Percentiles rank a stretch among this genome's conserved stretches.
These are phyloP conservation scores for Acrossocheilus fasciatus DNA, from an alignment of 2,797 vertebrate genomes.

Conservation along the genomic window DNA sequence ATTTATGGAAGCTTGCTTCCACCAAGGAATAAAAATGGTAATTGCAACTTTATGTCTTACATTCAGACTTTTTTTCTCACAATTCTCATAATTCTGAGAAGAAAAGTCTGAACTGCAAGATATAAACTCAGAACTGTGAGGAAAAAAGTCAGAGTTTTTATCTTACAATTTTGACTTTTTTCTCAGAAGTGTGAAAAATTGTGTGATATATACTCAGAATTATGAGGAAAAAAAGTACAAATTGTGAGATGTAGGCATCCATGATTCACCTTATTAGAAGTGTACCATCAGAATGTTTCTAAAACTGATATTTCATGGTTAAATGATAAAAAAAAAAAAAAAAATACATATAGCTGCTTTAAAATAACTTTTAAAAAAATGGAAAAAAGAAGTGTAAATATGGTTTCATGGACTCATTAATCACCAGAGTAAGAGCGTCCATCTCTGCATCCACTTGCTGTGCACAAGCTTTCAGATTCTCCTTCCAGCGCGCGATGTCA, in stretches of 20 bases:
- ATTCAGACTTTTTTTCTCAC: not conserved
- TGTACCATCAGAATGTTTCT: not conserved
- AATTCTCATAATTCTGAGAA: too few relatives aligned
- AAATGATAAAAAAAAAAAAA: too few relatives aligned
- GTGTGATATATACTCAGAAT: too few relatives aligned
- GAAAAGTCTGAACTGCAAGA: too few relatives aligned
- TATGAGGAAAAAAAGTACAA: too few relatives aligned
- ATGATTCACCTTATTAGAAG: not conserved
- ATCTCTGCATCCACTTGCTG: slow-evolving; percentile 88
- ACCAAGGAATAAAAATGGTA: not conserved
- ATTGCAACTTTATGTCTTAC: not conserved
- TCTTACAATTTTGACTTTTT: too few relatives aligned
- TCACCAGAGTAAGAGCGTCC: slow-evolving; percentile 85
- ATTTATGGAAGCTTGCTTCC: not conserved
- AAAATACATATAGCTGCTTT: not conserved
- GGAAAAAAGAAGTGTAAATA: not conserved
- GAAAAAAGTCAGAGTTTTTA: too few relatives aligned
- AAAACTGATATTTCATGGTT: not conserved
- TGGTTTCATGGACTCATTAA: not conserved
- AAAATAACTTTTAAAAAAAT: not conserved
- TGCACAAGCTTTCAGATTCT: slow-evolving; percentile 83
- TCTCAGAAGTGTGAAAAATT: too few relatives aligned
- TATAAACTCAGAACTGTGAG: too few relatives aligned
- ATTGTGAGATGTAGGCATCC: not conserved
- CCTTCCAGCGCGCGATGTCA: slow-evolving; percentile 84